Evolutionary conservation across 2,797 vertebrate genomes (phyloP).

Genomic region (Malacoctenus gilli): DNA sequence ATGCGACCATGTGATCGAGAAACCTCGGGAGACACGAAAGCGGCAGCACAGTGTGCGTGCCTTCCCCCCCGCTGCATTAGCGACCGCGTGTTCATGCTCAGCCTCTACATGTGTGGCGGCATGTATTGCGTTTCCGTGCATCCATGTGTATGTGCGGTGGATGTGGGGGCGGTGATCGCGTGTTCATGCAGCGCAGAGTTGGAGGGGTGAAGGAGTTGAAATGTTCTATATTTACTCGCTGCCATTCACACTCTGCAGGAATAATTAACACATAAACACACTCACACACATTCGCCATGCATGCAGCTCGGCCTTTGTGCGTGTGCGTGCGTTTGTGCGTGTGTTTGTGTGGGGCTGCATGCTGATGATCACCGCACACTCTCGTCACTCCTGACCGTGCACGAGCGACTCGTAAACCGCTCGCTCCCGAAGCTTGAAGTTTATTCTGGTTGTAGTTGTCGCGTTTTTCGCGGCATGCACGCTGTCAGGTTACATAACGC

Average conservation of each 20-base stretch:
- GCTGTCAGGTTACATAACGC: too few relatives aligned
- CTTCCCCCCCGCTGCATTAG: conserved; percentile 52
- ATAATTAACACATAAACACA: conserved; percentile 68
- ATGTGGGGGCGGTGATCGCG: conserved; percentile 57
- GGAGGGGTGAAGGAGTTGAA: conserved; percentile 63
- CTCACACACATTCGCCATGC: conserved; percentile 11
- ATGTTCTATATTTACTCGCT: conserved; percentile 72
- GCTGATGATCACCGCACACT: too few relatives aligned
- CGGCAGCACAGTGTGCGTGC: conserved; percentile 54
- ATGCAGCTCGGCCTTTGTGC: background rate
- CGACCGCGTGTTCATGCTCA: conserved; percentile 48
- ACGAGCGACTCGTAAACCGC: too few relatives aligned
- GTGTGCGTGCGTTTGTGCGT: background rate
- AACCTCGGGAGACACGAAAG: conserved; percentile 55
- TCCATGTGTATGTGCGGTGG: conserved; percentile 61
- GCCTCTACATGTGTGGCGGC: conserved; percentile 38
- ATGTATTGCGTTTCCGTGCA: conserved; percentile 56
- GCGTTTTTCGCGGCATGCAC: too few relatives aligned
- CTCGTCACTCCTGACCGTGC: too few relatives aligned
- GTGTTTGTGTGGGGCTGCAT: too few relatives aligned
- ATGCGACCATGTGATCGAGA: conserved; percentile 66
- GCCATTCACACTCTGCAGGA: conserved; percentile 63
- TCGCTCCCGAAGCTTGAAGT: too few relatives aligned
- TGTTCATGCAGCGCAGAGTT: conserved; percentile 63
- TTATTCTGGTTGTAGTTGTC: too few relatives aligned